These are phyloP conservation scores for Temnothorax rugatulus DNA, from an alignment of 2,888 invertebrate genomes.

Conservation along the genomic window DNA sequence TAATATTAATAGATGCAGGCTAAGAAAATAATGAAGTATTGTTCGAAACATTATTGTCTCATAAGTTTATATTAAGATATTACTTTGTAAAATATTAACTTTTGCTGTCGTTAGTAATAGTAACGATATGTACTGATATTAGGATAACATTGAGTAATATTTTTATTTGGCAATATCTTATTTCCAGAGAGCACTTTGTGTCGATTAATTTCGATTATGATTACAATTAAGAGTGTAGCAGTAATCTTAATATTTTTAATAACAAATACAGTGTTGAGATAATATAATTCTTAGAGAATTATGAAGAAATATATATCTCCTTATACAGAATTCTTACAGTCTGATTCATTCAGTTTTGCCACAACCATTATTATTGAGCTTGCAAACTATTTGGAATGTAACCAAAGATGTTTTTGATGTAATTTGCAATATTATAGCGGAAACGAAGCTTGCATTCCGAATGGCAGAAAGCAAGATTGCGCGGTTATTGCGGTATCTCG, in stretches of 20 bases:
- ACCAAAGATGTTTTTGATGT: slow-evolving; percentile 17
- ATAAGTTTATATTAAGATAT: not conserved
- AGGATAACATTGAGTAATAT: not conserved
- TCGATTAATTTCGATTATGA: not conserved
- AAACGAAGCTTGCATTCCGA: slow-evolving; percentile 16
- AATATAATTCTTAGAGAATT: not conserved
- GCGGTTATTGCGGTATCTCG: slow-evolving; percentile 27
- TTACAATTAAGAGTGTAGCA: not conserved
- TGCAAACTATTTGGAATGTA: slow-evolving; percentile 14
- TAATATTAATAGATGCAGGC: not conserved
- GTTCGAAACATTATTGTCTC: not conserved
- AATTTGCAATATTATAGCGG: slow-evolving; percentile 36
- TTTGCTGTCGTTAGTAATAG: not conserved
- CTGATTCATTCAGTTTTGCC: not conserved
- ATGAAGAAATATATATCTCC: not conserved
- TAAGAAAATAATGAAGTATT: slow-evolving; percentile 6
- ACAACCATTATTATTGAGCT: not conserved
- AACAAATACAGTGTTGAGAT: not conserved
- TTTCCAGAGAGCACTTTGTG: not conserved
- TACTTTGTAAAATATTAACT: slow-evolving; percentile 4
- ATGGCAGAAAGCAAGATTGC: slow-evolving; percentile 9
- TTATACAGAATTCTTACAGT: not conserved
- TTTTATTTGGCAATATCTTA: not conserved
- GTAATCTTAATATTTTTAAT: not conserved
- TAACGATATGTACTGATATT: not conserved